Evolutionary conservation across 1,140 invertebrate species (phyloP).

Genomic region (Dendrolimus kikuchii): DNA sequence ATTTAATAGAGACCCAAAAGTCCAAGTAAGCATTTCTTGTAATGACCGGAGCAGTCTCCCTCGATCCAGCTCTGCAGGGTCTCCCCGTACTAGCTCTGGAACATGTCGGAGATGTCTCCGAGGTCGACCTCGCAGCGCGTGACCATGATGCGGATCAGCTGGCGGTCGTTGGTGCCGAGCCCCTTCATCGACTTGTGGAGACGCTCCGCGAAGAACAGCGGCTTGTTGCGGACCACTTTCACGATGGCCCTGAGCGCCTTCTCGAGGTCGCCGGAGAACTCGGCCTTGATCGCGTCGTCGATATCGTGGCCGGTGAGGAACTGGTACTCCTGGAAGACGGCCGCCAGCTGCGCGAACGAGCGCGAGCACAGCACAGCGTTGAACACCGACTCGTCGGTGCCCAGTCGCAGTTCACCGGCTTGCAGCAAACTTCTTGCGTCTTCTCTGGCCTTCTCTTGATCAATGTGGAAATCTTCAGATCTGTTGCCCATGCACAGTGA

Average conservation of each 20-base stretch:
- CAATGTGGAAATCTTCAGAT: conserved; percentile 79
- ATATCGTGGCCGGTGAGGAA: conserved; percentile 87
- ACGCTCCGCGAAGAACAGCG: conserved; percentile 90
- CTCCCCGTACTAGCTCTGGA: conserved; percentile 84
- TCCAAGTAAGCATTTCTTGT: conserved; percentile 83
- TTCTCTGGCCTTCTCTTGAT: conserved; percentile 75
- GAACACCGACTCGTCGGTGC: conserved; percentile 91
- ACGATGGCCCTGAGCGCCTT: conserved; percentile 83
- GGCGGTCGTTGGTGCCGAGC: conserved; percentile 88
- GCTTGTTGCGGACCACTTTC: conserved; percentile 88
- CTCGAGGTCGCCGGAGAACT: conserved; percentile 91
- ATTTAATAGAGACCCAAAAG: conserved; percentile 74
- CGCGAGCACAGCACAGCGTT: conserved; percentile 86
- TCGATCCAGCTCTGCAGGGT: conserved; percentile 84
- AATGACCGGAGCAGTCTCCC: conserved; percentile 84
- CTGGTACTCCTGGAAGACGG: conserved; percentile 86
- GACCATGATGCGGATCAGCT: conserved; percentile 89
- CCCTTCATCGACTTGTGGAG: conserved; percentile 92
- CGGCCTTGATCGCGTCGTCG: conserved; percentile 83
- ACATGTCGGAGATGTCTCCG: conserved; percentile 86
- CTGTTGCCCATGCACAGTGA: conserved; percentile 78
- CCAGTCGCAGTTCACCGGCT: conserved; percentile 85
- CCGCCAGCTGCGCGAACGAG: conserved; percentile 81
- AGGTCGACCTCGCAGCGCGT: conserved; percentile 91
- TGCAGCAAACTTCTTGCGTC: conserved; percentile 83